Conservation (phyloP, 2,888 invertebrate species). For the Rhamphomyia laevipes region DNA sequence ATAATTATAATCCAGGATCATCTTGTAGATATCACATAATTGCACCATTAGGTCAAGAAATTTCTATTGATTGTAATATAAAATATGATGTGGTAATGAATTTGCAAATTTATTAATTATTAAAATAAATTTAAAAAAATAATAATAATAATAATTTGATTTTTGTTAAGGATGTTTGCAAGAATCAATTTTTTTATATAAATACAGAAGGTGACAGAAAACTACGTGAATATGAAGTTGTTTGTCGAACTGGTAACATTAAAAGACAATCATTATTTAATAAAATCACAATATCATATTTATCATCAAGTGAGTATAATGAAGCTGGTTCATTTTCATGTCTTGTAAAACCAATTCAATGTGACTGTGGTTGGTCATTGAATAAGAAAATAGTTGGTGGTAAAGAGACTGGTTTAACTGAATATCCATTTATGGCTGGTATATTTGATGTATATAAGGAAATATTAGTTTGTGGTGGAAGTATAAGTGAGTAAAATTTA, state of each 20-base stretch:
- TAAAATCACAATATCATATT: conserved; percentile 25
- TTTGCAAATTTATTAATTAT: neutral
- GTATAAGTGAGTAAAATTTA: conserved; percentile 30
- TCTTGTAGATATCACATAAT: conserved; percentile 31
- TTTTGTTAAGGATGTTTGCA: conserved; percentile 15
- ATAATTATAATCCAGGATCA: conserved; percentile 25
- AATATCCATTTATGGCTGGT: conserved; percentile 48
- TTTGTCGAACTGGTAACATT: conserved; percentile 26
- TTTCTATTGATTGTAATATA: conserved; percentile 27
- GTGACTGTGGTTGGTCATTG: conserved; percentile 33
- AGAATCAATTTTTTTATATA: conserved; percentile 28
- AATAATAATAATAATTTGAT: no score
- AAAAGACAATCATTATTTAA: conserved; percentile 22
- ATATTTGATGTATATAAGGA: conserved; percentile 33
- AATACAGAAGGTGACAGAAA: conserved; percentile 26
- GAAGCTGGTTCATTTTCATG: conserved; percentile 26
- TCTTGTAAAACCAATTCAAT: conserved; percentile 22
- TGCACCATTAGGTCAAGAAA: conserved; percentile 26
- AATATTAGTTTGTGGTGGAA: conserved; percentile 37
- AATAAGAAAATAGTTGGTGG: conserved; percentile 45
- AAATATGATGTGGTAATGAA: conserved; percentile 27
- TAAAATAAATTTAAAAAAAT: neutral
- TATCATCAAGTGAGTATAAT: conserved; percentile 16
- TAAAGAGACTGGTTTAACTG: conserved; percentile 40
- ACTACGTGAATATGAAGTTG: conserved; percentile 24